phyloP scores from a whole-genome alignment of 2,797 vertebrate genomes.

The Karalla daura region DNA sequence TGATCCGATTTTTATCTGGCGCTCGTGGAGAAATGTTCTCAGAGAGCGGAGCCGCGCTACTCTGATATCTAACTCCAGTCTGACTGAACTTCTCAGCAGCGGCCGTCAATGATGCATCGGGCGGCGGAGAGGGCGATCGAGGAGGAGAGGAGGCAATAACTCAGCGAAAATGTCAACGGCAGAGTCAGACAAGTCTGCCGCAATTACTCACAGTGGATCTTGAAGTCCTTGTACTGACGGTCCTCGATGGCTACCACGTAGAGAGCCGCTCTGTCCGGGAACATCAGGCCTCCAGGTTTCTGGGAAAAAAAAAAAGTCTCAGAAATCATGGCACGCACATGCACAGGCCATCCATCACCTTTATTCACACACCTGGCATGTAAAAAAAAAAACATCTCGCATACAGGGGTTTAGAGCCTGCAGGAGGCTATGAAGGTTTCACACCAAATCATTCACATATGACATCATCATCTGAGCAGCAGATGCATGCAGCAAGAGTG shows the following conservation, averaged over 20 bases:
- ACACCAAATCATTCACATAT: constrained; percentile 30
- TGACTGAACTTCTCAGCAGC: constrained; percentile 3
- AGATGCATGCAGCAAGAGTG: constrained; percentile 21
- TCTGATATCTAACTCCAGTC: not conserved
- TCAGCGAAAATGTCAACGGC: not conserved
- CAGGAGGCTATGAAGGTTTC: constrained; percentile 26
- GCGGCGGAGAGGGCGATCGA: not conserved
- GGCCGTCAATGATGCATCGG: constrained; percentile 16
- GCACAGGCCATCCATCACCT: constrained; percentile 30
- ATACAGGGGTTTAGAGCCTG: constrained; percentile 36
- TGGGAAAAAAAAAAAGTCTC: constrained; percentile 79
- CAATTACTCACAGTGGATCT: constrained; percentile 95
- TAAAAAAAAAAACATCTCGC: constrained; percentile 44
- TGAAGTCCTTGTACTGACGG: constrained; percentile 99
- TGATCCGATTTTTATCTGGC: not conserved
- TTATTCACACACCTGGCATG: constrained; percentile 60
- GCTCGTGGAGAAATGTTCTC: not conserved
- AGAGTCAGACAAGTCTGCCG: not conserved
- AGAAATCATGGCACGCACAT: constrained; percentile 16
- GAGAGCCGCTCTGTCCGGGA: constrained; percentile 96
- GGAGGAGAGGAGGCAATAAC: constrained; percentile 1
- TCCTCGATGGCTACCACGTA: constrained; percentile 98
- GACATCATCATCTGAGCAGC: constrained; percentile 46
- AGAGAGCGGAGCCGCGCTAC: not conserved
- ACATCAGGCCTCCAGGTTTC: constrained; percentile 99